Base-by-base conservation (phyloP, 2,797 vertebrate genomes). In the Acrossocheilus wenchowensis region DNA sequence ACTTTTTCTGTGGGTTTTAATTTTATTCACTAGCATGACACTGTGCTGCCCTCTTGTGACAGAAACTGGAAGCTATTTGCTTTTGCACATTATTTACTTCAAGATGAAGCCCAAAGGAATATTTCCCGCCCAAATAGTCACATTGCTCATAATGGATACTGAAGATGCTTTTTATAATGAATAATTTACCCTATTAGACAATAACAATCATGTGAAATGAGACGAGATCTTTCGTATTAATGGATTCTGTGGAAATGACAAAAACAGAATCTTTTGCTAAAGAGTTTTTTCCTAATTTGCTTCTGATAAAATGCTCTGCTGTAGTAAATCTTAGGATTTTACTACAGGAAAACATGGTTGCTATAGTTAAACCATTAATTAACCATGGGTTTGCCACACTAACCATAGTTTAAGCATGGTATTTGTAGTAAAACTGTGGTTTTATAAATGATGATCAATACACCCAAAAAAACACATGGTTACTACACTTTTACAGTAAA, bases 21-120 rank as follows among this genome's bases (percentile, higher is more conserved):
- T 68, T 77, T 60, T 74, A 10, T 73, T 50, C 78, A 17, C 41
- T 54, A 80, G 10, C 77, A 45, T 81, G 80, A 69, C 39, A 69
- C 62, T 83, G 6, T 83, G 88, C 89, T 90, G 88, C 89, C 82
- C 89, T 85, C 89, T 85, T 54, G 80, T 87, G 89, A 57, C 50
- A 48, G 30, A 43, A 39, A 62, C 7, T 23, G 60, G 34, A 34
- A 84, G 73, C 17, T 39, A 17, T 26, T 52, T 39, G 7, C 34
- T 19, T 26, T 34, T 48, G 45, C 52, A 21, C 26, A 48, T 60
- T 34, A 54, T 73, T 41, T 45, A 45, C 21, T 71, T 68, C 34
- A 57, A 69, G 5, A 43, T 9, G 12, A 82, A 54, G 26, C 36
- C 54, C 14, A 17, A 6, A 43, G 6, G 14, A 26, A 30, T 50